A percentile compares a stretch with the other conserved stretches of the same genome.
phyloP scores from a whole-genome alignment of 2,888 invertebrate species.

The Lysandra bellargus region DNA sequence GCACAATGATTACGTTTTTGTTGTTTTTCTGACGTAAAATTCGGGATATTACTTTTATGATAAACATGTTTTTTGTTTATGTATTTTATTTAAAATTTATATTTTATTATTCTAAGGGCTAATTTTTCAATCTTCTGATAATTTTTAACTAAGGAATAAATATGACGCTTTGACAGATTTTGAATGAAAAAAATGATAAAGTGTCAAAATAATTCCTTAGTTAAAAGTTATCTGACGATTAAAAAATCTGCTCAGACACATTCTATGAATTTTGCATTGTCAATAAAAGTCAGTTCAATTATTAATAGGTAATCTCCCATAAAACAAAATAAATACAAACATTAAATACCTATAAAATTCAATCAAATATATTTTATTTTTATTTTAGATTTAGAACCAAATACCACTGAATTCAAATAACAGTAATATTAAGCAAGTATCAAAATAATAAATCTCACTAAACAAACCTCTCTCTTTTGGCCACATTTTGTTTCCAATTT shows the following conservation, averaged over 20 bases:
- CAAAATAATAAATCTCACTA: constrained; percentile 23
- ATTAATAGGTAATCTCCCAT: background rate
- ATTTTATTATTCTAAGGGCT: no score
- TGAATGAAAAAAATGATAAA: no score
- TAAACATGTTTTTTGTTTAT: constrained; percentile 8
- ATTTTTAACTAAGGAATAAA: no score
- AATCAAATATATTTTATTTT: background rate
- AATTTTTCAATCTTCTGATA: no score
- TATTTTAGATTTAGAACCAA: no score
- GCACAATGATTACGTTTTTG: constrained; percentile 3
- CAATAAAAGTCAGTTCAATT: background rate
- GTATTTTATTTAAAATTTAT: background rate
- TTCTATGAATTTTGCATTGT: background rate
- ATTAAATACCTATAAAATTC: background rate
- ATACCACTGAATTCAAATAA: constrained; percentile 5
- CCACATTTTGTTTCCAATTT: constrained; percentile 29
- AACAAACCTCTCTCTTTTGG: constrained; percentile 26
- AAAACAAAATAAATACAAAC: background rate
- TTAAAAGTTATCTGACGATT: no score
- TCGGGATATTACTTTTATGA: background rate
- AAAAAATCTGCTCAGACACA: background rate
- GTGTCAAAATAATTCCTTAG: no score
- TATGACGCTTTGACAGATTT: no score
- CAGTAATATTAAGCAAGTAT: constrained; percentile 21
- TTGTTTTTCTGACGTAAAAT: constrained; percentile 8